Evolutionary conservation across 2,888 invertebrate genomes (phyloP), one percentile per base, ranked within the genome.

Genomic region (Hydroisotoma schaefferi): DNA sequence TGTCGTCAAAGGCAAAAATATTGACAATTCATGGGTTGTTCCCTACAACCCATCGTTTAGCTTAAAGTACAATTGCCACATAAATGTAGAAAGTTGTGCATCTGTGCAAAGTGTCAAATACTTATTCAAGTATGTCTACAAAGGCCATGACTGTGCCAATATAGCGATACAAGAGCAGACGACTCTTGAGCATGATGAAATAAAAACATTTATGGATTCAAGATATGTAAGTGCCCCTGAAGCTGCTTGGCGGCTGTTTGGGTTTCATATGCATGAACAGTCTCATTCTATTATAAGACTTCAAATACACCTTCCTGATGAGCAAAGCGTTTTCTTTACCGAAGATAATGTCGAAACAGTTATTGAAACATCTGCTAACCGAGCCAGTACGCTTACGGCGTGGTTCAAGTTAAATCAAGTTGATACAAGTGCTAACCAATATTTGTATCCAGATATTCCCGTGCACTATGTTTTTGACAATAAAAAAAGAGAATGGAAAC

Each of bases 1-100:
- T 6, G 57, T 22, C 23, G 20, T 27, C 8, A 15, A 29, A 23
- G 48, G 15, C 12, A 38, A 12, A 40, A 65, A 58, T 43, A 43
- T 74, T 49, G 74, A 75, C 60, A 77, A 77, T 64, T 48, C 72
- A 25, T 74, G 70, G 69, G 73, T 77, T 6, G 76, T 77, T 8
- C 77, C 77, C 0, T 76, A 76, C 64, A 76, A 75, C 61, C 74
- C 74, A 2, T 73, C 65, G 54, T 57, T 78, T 20, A 57, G 59
- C 6, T 52, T 65, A 47, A 75, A 72, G 54, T 77, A 70, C 67
- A 69, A 76, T 55, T 65, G 67, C 18, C 77, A 78, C 61, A 76
- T 78, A 37, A 78, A 78, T 68, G 74, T 77, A 1, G 76, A 78
- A 71, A 63, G 62, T 20, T 69, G 63, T 25, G 55, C 61, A 4